Conservation (phyloP, 2,888 invertebrate genomes). For the Loripinus fragilis region DNA sequence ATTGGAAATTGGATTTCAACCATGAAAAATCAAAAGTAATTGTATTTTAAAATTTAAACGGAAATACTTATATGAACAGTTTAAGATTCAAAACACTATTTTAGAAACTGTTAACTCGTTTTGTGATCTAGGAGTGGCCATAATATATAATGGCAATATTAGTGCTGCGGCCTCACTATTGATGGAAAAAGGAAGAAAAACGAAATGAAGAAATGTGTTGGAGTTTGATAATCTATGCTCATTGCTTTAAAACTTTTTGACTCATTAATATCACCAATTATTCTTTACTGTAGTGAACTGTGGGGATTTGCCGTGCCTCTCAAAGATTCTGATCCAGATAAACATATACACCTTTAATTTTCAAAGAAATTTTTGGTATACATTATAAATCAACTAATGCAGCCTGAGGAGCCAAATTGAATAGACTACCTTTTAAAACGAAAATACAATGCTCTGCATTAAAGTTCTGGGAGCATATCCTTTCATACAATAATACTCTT, state of each 20-base stretch:
- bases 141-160: too few species aligned
- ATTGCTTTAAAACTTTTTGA: background rate
- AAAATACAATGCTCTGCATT: background rate
- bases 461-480: conserved; percentile 21
- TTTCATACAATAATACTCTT: background rate
- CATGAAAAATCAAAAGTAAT: too few species aligned
- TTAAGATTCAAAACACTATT: too few species aligned
- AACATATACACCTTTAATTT: conserved; percentile 36
- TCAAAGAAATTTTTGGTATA: conserved; percentile 38
- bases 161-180: too few species aligned
- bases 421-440: conserved; percentile 21
- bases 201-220: background rate
- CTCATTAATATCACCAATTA: background rate
- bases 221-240: background rate
- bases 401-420: conserved; percentile 37
- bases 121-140: too few species aligned
- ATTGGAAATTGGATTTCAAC: too few species aligned
- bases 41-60: too few species aligned
- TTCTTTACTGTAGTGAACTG: background rate
- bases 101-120: too few species aligned
- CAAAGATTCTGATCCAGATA: conserved; percentile 21
- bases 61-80: too few species aligned
- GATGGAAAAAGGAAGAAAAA: background rate
- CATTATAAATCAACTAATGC: conserved; percentile 33
- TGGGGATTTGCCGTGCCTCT: background rate